Base-by-base conservation (phyloP, 1,140 invertebrate genomes). In the Dryas iulia region DNA sequence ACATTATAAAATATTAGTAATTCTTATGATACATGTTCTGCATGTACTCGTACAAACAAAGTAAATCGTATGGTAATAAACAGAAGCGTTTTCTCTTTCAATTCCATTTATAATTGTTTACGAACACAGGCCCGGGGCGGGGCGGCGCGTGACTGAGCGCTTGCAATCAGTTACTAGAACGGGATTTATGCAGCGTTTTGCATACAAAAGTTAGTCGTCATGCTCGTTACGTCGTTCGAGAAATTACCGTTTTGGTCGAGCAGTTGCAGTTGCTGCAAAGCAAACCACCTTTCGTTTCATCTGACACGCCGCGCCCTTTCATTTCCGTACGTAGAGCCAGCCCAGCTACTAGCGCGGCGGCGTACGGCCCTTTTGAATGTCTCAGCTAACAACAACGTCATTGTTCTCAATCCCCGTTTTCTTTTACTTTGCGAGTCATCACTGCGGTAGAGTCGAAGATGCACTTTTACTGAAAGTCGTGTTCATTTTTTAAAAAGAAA, bases 181-280 rank as follows among this genome's bases (percentile, higher is more conserved):
- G 66, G 71, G 74, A 83, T 78, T 80, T 76, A 79, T 74, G 73
- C 69, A 59, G 30, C 71, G 68, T 60, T 85, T 82, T 80, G 74
- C 73, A 79, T 81, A 79, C 80, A 77, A 79, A 72, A 73, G 71
- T 76, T 66, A 58, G 26, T 35, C 52, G 73, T 79, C 76, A 83
- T 79, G 75, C 79, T 58, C 56, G 64, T 66, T 52, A 66, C 70
- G 68, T 61, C 56, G 56, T 31, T 64, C 52, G 58, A 66, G 69
- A 66, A 66, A 62, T 61, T 61, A 25, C 33, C 33, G 54, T 65
- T 21, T 47, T 21, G 63, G 54, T 65, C 63, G 63, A 65, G 54
- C 63, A 58, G 63, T 65, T 30, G 28, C 35, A 18, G 59, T 39
- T n/a, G 60, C 30, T 57, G 18, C 59, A 12, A 56, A 25, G 33